Base-by-base conservation (phyloP, 2,888 invertebrate species). In the Drosophila antonietae region DNA sequence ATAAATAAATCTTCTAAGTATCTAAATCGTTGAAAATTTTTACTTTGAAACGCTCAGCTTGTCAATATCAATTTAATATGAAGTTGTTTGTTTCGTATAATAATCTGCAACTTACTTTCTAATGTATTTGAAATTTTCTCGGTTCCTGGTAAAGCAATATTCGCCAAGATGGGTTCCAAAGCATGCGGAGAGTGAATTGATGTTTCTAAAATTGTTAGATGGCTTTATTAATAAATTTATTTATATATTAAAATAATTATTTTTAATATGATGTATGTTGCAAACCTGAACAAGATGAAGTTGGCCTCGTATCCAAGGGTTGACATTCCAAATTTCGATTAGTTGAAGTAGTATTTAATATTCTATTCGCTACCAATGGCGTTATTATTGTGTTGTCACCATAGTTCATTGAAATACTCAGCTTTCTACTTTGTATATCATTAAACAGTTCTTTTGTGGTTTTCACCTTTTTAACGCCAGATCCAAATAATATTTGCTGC, bases 391-490 rank as follows among this genome's bases (percentile, higher is more conserved):
- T 79, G 6, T 66, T 80, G 3, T 68, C 76, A 9, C 51, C 18
- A 2, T 63, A 75, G 59, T 67, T 75, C 1, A 80, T 71, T 1
- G 70, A 62, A 62, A 76, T 63, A 37, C 80, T 81, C 0, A 88
- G 69, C 67, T 92, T 92, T 9, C 92, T 81, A 72, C 89, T 92
- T 78, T 93, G 92, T 64, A 93, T 91, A 76, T 93, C 93, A n/a
- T 92, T 92, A 35, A 91, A 90, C 3, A 93, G 78, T 71, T 93
- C 93, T 58, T 91, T 92, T 10, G 93, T 93, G 0, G 93, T 93
- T 83, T 93, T 93, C 0, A 93, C 92, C 69, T 93, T 93, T 71
- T 93, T 93, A 2, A 86, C 89, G 14, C 89, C 83, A 12, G 87
- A 75, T 23, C 91, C 90, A 35, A 91, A 75, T 7, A 90, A 86